Conservation (phyloP, 2,888 invertebrate species). For the Eristalis tenax region DNA sequence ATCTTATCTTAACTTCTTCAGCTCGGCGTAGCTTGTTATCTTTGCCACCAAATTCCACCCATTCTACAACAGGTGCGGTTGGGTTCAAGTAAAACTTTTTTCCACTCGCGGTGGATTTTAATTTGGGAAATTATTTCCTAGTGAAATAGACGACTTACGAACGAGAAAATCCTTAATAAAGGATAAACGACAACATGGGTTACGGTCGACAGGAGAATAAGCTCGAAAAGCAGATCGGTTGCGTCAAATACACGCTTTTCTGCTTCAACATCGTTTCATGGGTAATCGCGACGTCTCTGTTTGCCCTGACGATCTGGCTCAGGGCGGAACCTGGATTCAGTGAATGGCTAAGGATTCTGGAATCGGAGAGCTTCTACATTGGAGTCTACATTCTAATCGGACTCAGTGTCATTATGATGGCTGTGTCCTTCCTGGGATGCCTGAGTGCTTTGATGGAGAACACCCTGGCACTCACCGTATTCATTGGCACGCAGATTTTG, state of each 20-base stretch:
- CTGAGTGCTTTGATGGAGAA: constrained; percentile 91
- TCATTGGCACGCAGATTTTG: constrained; percentile 88
- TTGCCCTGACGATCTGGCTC: constrained; percentile 91
- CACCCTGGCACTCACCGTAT: constrained; percentile 85
- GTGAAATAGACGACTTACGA: constrained; percentile 33
- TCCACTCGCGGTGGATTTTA: constrained; percentile 9
- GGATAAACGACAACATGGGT: constrained; percentile 74
- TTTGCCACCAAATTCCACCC: constrained; percentile 37
- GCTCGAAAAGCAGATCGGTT: constrained; percentile 89
- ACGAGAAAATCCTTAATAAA: constrained; percentile 35
- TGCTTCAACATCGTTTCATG: constrained; percentile 90
- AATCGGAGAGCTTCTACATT: constrained; percentile 90
- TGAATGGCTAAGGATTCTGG: constrained; percentile 89
- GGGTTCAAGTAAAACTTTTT: constrained; percentile 44
- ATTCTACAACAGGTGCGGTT: constrained; percentile 65
- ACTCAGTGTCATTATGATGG: constrained; percentile 87
- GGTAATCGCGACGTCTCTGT: constrained; percentile 90
- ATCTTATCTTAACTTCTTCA: constrained; percentile 50
- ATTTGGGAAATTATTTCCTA: constrained; percentile 4
- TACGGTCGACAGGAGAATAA: constrained; percentile 80
- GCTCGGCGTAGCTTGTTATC: constrained; percentile 29
- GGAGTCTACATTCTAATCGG: constrained; percentile 91
- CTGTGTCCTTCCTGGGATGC: constrained; percentile 91
- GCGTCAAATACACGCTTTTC: constrained; percentile 91
- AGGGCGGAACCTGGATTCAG: constrained; percentile 90